Base-by-base conservation (phyloP, 2,113 vertebrate species). In the Nothobranchius furzeri region DNA sequence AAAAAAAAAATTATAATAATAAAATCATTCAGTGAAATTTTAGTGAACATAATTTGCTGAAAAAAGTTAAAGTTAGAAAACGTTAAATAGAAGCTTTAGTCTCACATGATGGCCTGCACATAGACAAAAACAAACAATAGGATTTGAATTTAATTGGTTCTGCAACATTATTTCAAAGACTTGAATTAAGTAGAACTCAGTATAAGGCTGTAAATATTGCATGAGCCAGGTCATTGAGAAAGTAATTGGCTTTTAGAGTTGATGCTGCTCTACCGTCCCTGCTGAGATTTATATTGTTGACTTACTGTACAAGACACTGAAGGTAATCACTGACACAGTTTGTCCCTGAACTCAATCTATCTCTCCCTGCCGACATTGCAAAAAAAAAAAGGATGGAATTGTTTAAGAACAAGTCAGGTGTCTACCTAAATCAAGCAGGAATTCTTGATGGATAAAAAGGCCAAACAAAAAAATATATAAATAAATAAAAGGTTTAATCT, bases 181-280 rank as follows among this genome's bases (percentile, higher is more conserved):
- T 75, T 45, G n/a, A 67, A 81, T 75, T 64, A 51, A 75, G 77
- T 62, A 64, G 55, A 78, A 55, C 15, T 53, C 68, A 62, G 52
- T 76, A 64, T 83, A 73, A 57, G 9, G 65, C 60, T 64, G 77
- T 88, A 84, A 89, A 91, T 88, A 85, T 89, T 86, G 87, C 85
- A 91, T 83, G 78, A 87, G 76, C 61, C 73, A 78, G 79, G 76
- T 82, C 81, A 87, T 78, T 87, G 74, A 72, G 68, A 73, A 83
- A 87, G 85, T 88, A 88, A 88, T 87, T 88, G 84, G 76, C 85
- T 88, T 89, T 87, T 79, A 82, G 81, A 85, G 73, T 76, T 86
- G 78, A 79, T 85, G 79, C 64, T 74, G 70, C 75, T 62, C 67
- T 65, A 62, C 70, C 79, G 73, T 85, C 71, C 84, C 71, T 2